Evolutionary conservation across 2,113 vertebrate genomes (phyloP), one percentile per base, ranked within the genome.

Genomic region (Cheilinus undulatus): DNA sequence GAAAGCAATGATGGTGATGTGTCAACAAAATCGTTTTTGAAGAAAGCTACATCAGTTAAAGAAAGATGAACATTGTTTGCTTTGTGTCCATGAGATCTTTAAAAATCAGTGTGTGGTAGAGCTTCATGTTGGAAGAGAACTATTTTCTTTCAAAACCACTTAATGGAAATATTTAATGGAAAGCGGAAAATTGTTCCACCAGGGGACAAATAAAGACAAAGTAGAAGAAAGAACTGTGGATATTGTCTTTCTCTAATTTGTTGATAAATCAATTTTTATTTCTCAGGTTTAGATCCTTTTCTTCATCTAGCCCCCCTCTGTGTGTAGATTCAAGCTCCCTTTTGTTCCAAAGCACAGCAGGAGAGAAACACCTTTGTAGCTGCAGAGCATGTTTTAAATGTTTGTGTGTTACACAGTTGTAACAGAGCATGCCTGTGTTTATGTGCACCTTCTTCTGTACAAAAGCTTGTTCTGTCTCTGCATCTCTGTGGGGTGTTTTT

Each of bases 341-440:
- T 34, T 82, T n/a, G 17, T 84, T 78, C 46, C 46, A 49, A 63
- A 62, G 53, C 79, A 66, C 80, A 67, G 73, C 76, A 52, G 68
- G 70, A 53, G 51, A 2, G 7, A 23, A 65, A 51, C 60, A 51
- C 36, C 50, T 52, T 78, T 73, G 50, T 58, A 53, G 23, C 40
- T 38, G 45, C 38, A 58, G 48, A 57, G 46, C 5, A 34, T 26
- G 51, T 43, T 12, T 79, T 76, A 28, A 52, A 32, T 61, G 54
- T 73, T 17, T 20, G 28, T 64, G 15, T 17, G 46, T 58, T 56
- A 56, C n/a, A 42, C 27, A 65, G 36, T 34, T 34, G n/a, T n/a
- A n/a, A n/a, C n/a, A n/a, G n/a, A 34, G 19, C 52, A 36, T 51
- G 17, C 1, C 13, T 46, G 20, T 58, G 34, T 58, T 51, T 19